These are phyloP conservation scores for Lamellibrachia luymesi DNA, from an alignment of 1,140 invertebrate species.

Conservation along the genomic window DNA sequence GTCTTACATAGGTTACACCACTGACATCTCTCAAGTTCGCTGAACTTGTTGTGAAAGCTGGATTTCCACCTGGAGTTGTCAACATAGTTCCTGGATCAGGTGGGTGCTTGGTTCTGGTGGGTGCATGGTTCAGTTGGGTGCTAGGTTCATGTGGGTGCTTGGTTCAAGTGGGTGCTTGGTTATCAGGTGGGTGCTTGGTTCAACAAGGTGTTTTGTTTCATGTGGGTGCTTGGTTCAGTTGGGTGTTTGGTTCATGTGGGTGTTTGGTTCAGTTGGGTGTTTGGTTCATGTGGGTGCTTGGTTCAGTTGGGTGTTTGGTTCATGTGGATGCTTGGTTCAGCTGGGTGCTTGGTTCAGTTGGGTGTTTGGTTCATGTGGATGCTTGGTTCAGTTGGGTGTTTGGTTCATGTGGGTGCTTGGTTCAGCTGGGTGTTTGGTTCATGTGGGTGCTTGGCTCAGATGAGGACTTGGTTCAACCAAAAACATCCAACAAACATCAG, in stretches of 20 bases:
- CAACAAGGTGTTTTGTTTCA: too few species aligned
- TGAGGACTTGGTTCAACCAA: background rate
- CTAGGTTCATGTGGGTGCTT: background rate
- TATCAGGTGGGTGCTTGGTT: background rate
- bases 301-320: too few species aligned
- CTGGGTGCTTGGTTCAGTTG: too few species aligned
- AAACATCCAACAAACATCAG: too few species aligned
- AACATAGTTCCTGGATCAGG: conserved; percentile 67
- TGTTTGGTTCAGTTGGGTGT: too few species aligned
- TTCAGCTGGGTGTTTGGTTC: background rate
- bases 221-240: background rate
- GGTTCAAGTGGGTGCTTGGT: background rate
- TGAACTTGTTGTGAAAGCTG: conserved; percentile 79
- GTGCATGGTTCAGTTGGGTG: background rate
- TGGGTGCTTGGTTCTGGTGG: background rate
- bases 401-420: background rate
- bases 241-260: background rate
- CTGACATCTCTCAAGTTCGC: conserved; percentile 88
- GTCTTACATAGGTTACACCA: too few species aligned
- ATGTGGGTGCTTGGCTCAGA: background rate
- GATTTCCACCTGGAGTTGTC: conserved; percentile 91
- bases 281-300: too few species aligned
- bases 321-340: too few species aligned
- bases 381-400: background rate
- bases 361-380: background rate